Conservation (phyloP, 2,113 vertebrate genomes). For the Hyla sarda region DNA sequence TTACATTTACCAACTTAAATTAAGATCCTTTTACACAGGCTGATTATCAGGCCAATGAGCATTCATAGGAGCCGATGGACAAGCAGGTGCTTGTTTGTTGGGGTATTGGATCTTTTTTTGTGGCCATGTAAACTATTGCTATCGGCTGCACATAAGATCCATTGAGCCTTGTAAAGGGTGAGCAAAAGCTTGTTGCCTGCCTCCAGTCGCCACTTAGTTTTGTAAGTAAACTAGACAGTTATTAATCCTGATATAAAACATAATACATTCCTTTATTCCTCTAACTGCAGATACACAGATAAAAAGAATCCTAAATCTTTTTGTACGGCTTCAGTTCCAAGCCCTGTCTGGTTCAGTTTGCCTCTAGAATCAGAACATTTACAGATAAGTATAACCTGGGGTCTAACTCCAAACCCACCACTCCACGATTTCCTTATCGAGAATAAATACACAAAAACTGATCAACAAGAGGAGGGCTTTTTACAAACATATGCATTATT, state of each 20-base stretch:
- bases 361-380: neutral
- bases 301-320: neutral
- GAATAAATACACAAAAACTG: neutral
- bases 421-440: neutral
- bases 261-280: neutral
- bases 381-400: neutral
- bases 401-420: neutral
- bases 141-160: no score
- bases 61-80: no score
- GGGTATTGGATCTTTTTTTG: no score
- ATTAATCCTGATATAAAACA: no score
- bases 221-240: neutral
- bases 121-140: no score
- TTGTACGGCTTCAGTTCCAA: neutral
- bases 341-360: neutral
- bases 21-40: no score
- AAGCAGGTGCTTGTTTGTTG: no score
- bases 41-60: no score
- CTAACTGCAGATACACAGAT: neutral
- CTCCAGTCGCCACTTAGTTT: no score
- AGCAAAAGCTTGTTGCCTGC: no score
- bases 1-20: no score
- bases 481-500: slow-evolving; percentile 3
- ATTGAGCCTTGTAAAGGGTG: no score
- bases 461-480: neutral